A percentile compares a stretch with the other conserved stretches of the same genome.
Conservation (phyloP, 92 coral and sea anemone genomes). For the Phenganax subtilis region DNA sequence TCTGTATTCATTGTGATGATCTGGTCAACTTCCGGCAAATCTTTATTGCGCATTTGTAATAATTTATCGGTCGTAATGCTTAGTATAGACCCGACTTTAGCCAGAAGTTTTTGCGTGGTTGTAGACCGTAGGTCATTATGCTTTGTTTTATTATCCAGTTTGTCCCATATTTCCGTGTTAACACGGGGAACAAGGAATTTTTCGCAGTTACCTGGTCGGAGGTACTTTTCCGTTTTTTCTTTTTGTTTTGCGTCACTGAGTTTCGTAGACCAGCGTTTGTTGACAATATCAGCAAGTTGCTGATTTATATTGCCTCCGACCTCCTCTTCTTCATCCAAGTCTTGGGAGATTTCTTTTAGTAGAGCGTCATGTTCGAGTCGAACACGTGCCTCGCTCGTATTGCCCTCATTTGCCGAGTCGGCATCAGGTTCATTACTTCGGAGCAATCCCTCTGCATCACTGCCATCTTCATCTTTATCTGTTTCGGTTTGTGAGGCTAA, state of each 20-base stretch:
- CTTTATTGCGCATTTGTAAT: conserved; percentile 8
- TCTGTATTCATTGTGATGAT: conserved; percentile 44
- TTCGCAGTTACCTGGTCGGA: conserved; percentile 15
- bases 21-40: conserved; percentile 29
- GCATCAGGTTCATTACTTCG: not conserved
- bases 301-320: conserved; percentile 15
- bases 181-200: conserved; percentile 22
- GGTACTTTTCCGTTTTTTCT: conserved; percentile 17
- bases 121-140: conserved; percentile 20
- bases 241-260: conserved; percentile 15
- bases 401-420: conserved; percentile 28
- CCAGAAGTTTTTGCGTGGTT: conserved; percentile 9
- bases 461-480: not conserved
- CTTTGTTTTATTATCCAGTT: not conserved
- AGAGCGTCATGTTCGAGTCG: conserved; percentile 30
- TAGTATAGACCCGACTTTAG: conserved; percentile 12
- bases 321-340: conserved; percentile 18
- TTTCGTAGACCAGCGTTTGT: conserved; percentile 17
- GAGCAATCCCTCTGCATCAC: not conserved
- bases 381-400: conserved; percentile 18
- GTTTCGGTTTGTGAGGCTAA: not conserved
- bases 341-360: conserved; percentile 3
- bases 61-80: conserved; percentile 7
- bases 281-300: conserved; percentile 32
- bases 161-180: conserved; percentile 25